phyloP scores from a whole-genome alignment of 2,113 vertebrate species.

The Arenaria interpres region DNA sequence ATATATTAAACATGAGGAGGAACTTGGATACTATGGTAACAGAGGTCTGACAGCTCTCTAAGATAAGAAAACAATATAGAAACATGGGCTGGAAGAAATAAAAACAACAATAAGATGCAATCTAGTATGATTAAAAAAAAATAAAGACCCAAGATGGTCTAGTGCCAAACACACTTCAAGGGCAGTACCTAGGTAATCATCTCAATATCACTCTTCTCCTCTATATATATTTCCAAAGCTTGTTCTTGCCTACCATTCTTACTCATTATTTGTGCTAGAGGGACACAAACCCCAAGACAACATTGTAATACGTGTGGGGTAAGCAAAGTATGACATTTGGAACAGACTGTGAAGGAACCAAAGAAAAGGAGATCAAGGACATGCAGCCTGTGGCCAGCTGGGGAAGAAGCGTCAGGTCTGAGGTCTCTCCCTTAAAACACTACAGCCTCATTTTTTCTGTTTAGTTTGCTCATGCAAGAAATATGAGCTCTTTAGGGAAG shows the following conservation, averaged over 20 bases:
- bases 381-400: neutral
- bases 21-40: neutral
- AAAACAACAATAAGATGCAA: neutral
- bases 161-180: neutral
- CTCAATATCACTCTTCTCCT: neutral
- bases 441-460: neutral
- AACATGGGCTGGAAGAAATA: neutral
- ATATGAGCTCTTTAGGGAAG: neutral
- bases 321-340: neutral
- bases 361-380: neutral
- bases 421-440: fast-evolving
- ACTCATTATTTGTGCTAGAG: neutral
- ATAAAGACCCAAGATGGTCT: neutral
- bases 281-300: neutral
- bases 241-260: neutral
- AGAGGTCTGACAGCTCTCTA: neutral
- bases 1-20: neutral
- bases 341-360: neutral
- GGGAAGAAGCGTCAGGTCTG: neutral
- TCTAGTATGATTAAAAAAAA: neutral
- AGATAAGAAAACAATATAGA: neutral
- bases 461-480: neutral
- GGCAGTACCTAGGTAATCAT: neutral
- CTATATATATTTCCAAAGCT: neutral
- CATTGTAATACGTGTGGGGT: neutral